These are phyloP conservation scores for Bombus consobrinus DNA, from an alignment of 1,140 invertebrate genomes.

Conservation along the genomic window DNA sequence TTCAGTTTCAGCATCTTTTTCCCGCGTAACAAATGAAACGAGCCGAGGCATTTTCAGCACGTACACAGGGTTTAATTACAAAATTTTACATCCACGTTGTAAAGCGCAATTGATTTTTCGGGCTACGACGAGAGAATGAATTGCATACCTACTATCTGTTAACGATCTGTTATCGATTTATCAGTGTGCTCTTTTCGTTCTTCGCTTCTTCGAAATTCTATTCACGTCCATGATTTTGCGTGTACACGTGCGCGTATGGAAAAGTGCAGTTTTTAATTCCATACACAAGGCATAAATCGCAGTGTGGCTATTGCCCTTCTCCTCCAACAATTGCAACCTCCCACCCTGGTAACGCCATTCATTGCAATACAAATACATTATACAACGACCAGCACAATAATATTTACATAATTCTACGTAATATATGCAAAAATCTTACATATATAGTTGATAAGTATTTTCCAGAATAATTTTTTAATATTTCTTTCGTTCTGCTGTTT, in stretches of 20 bases:
- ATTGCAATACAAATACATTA: background rate
- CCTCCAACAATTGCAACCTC: background rate
- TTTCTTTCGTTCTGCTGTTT: too few relatives aligned
- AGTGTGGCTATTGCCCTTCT: background rate
- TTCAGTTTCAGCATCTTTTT: background rate
- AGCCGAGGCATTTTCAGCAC: background rate
- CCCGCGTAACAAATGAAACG: background rate
- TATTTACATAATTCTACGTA: background rate
- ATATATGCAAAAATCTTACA: too few relatives aligned
- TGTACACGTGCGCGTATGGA: background rate
- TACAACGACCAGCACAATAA: background rate
- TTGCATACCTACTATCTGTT: constrained; percentile 12
- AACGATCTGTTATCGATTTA: constrained; percentile 60
- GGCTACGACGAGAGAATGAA: background rate
- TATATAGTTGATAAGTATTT: too few relatives aligned
- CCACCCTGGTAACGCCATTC: too few relatives aligned
- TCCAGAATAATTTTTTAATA: too few relatives aligned
- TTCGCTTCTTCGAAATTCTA: constrained; percentile 14
- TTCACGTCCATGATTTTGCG: background rate
- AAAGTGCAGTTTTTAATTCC: constrained; percentile 20
- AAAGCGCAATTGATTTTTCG: constrained; percentile 12
- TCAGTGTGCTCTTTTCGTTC: background rate
- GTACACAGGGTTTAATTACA: constrained; percentile 9
- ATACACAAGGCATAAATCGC: constrained; percentile 2
- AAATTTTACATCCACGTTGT: constrained; percentile 10